phyloP scores from a whole-genome alignment of 2,797 vertebrate species.

The Leucoraja ocellata region DNA sequence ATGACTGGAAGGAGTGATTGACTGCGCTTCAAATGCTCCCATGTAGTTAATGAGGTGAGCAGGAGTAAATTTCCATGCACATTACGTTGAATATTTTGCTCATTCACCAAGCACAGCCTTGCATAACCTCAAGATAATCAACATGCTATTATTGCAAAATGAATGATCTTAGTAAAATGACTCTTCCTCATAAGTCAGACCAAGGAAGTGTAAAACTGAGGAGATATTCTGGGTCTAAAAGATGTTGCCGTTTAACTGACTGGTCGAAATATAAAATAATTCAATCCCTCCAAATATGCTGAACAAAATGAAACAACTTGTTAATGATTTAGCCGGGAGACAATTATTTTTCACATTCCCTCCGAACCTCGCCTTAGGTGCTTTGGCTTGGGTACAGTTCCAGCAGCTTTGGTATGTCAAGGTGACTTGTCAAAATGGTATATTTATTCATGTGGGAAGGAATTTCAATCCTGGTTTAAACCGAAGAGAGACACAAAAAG shows the following conservation, averaged over 20 bases:
- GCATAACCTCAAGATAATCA: not conserved
- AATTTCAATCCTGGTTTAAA: no score
- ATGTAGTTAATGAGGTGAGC: slow-evolving; percentile 29
- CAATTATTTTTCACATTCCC: not conserved
- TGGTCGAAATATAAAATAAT: no score
- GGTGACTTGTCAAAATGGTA: not conserved
- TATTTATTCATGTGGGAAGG: not conserved
- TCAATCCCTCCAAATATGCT: not conserved
- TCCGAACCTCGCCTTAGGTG: not conserved
- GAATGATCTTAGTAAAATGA: slow-evolving; percentile 4
- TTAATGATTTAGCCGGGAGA: not conserved
- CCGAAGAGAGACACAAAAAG: no score
- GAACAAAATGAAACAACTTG: not conserved
- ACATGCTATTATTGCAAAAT: slow-evolving; percentile 21
- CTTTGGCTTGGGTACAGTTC: not conserved
- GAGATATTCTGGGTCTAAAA: not conserved
- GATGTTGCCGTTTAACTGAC: not conserved
- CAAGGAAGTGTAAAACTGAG: not conserved
- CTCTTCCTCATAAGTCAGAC: slow-evolving; percentile 26
- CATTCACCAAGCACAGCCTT: not conserved
- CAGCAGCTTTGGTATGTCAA: not conserved
- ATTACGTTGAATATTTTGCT: slow-evolving; percentile 25
- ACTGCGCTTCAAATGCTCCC: slow-evolving; percentile 21
- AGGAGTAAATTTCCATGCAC: slow-evolving; percentile 29
- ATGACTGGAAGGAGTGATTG: not conserved